A percentile compares a stretch with the other conserved stretches of the same genome.
These are phyloP conservation scores for Drosophila nigricruria DNA, from an alignment of 2,888 invertebrate genomes.

Conservation along the genomic window DNA sequence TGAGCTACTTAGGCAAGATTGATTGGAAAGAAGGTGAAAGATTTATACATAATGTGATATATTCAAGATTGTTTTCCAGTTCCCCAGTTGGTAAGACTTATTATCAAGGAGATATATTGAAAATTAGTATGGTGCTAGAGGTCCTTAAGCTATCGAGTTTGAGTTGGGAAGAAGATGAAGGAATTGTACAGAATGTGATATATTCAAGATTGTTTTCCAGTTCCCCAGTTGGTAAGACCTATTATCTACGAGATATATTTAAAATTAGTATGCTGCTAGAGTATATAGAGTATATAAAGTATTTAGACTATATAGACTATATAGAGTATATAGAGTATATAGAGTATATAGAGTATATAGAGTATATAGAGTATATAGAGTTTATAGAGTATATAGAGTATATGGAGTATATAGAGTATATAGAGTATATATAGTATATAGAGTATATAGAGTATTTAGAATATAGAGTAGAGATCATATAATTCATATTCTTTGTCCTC, in stretches of 20 bases:
- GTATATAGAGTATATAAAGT: background rate
- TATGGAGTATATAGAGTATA: background rate
- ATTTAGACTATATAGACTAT: background rate
- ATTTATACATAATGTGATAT: background rate
- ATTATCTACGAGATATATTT: background rate
- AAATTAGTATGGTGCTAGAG: too few relatives aligned
- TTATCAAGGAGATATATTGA: background rate
- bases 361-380: background rate
- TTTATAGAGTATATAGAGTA: background rate
- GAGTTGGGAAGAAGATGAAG: background rate
- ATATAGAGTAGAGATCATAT: too few relatives aligned
- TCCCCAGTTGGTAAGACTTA: background rate
- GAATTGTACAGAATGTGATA: background rate
- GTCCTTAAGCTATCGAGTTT: too few relatives aligned
- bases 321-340: background rate
- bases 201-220: background rate
- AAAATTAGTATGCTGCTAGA: too few relatives aligned
- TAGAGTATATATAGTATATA: background rate
- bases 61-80: background rate
- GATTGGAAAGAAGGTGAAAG: background rate
- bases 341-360: background rate
- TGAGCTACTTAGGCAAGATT: too few relatives aligned
- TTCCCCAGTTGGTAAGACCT: background rate
- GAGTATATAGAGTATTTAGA: background rate
- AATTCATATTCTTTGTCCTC: too few relatives aligned